These are phyloP conservation scores for Astreopora myriophthalma DNA, from an alignment of 64 coral and sea anemone species.

Conservation along the genomic window DNA sequence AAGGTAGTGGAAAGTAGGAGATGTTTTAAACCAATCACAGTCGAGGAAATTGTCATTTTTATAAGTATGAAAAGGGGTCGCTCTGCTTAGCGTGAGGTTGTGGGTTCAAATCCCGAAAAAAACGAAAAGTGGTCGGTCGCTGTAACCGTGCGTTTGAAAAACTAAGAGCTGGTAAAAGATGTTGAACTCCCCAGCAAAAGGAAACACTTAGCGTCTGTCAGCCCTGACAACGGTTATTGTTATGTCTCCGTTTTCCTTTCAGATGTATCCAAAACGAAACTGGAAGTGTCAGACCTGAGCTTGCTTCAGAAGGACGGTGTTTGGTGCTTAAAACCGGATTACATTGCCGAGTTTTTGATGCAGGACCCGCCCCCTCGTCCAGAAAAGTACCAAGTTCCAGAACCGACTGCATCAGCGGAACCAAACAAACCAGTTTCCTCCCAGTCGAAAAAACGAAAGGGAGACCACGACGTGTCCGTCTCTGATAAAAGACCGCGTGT, in stretches of 20 bases:
- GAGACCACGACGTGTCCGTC: conserved; percentile 17
- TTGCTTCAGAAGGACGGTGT: conserved; percentile 39
- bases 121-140: too few species aligned
- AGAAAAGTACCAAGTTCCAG: conserved; percentile 70
- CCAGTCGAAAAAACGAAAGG: conserved; percentile 85
- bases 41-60: too few species aligned
- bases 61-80: too few species aligned
- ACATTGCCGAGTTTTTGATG: conserved; percentile 93
- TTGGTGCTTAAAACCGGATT: conserved; percentile 88
- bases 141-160: too few species aligned
- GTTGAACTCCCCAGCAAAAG: too few species aligned
- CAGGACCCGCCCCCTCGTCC: conserved; percentile 85
- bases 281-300: conserved; percentile 44
- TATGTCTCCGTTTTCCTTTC: background rate
- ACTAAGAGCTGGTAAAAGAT: too few species aligned
- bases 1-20: too few species aligned
- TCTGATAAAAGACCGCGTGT: conserved; percentile 69
- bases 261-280: conserved; percentile 78
- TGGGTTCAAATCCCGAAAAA: too few species aligned
- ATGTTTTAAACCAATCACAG: too few species aligned
- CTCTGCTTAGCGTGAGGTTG: too few species aligned
- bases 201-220: too few species aligned
- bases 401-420: conserved; percentile 28
- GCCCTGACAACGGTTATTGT: too few species aligned
- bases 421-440: conserved; percentile 28